Conservation (phyloP, 2,888 invertebrate genomes). For the Margaritifera margaritifera region DNA sequence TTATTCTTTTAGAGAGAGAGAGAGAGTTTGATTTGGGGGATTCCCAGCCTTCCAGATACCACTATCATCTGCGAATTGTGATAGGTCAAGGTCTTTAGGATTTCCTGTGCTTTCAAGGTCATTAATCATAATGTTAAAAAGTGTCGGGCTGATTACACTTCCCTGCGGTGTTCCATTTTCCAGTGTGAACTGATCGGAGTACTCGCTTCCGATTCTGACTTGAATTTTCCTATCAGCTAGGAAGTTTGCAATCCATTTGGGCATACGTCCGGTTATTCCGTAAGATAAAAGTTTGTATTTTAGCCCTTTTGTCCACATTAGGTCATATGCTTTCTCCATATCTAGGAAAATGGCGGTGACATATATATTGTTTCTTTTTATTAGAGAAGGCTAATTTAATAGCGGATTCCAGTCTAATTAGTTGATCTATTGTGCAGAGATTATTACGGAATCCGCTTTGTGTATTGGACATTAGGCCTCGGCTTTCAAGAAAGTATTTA, state of each 20-base stretch:
- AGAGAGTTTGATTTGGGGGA: too few species aligned
- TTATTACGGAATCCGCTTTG: not conserved
- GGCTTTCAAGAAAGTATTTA: too few species aligned
- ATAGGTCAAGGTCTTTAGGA: too few species aligned
- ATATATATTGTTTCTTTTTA: not conserved
- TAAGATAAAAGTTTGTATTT: not conserved
- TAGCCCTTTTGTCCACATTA: not conserved
- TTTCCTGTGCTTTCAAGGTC: not conserved
- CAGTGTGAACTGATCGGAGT: not conserved
- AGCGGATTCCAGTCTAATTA: not conserved
- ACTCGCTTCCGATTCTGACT: not conserved
- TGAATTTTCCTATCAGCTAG: slow-evolving; percentile 4
- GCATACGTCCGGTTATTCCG: not conserved
- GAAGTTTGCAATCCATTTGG: not conserved
- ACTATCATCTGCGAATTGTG: too few species aligned
- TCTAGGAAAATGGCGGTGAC: slow-evolving; percentile 1
- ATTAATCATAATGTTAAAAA: slow-evolving; percentile 1
- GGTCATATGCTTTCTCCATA: slow-evolving; percentile 1
- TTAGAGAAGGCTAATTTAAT: not conserved
- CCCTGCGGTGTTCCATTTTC: slow-evolving; percentile 6
- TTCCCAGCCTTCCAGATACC: too few species aligned
- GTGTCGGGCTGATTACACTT: not conserved
- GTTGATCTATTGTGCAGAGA: not conserved
- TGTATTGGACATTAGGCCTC: too few species aligned
- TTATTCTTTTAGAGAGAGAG: too few species aligned